Evolutionary conservation across 1,140 invertebrate species (phyloP).

Genomic region (Hestina assimilis): DNA sequence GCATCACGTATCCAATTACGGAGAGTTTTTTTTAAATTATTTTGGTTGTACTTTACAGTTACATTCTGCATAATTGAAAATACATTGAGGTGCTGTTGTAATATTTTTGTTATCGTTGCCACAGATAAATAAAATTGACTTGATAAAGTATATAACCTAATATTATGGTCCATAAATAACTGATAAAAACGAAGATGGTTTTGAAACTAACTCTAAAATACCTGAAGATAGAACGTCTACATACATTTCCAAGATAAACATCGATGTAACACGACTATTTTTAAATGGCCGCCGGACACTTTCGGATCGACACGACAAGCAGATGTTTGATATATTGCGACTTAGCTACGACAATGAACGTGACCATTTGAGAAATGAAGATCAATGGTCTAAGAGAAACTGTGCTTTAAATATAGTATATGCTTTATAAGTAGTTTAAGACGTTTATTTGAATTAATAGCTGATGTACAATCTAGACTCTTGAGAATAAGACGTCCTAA

Average conservation of each 20-base stretch:
- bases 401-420: not conserved
- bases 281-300: no score
- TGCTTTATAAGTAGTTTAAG: no score
- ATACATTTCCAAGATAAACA: not conserved
- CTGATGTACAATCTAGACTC: no score
- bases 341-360: not conserved
- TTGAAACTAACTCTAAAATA: not conserved
- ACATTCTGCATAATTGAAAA: no score
- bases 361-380: conserved; percentile 1
- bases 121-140: no score
- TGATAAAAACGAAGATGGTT: not conserved
- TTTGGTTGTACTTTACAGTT: not conserved
- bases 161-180: no score
- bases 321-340: not conserved
- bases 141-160: no score
- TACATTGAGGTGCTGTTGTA: no score
- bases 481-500: no score
- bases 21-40: not conserved
- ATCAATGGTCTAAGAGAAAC: not conserved
- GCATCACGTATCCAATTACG: not conserved
- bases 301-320: not conserved
- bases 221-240: not conserved
- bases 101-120: no score
- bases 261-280: not conserved
- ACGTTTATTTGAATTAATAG: no score